phyloP scores from a whole-genome alignment of 2,797 vertebrate species.

The Enteromius afrohamiltoni region DNA sequence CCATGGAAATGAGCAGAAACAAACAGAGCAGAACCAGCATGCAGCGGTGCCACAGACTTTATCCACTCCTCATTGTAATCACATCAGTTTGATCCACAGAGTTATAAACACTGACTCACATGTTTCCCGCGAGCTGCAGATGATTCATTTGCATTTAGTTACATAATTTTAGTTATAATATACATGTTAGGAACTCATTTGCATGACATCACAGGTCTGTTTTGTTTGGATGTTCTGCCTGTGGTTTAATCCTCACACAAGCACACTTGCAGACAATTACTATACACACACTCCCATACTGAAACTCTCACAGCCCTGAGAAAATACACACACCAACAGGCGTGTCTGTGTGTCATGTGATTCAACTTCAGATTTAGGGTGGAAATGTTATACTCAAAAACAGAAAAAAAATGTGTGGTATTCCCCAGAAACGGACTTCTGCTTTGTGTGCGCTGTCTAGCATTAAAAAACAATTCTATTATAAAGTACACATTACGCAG shows the following conservation, averaged over 20 bases:
- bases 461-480: neutral
- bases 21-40: constrained; percentile 23
- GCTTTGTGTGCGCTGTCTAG: neutral
- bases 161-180: constrained; percentile 11
- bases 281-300: constrained; percentile 25
- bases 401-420: neutral
- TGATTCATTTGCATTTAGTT: constrained; percentile 41
- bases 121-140: neutral
- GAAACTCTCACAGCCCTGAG: constrained; percentile 18
- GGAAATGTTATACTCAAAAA: constrained; percentile 8
- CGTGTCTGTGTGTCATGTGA: constrained; percentile 12
- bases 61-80: neutral
- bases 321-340: neutral
- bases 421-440: neutral
- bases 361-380: constrained; percentile 36
- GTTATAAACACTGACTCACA: constrained; percentile 18
- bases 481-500: neutral
- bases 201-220: constrained; percentile 38
- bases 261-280: neutral
- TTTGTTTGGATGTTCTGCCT: constrained; percentile 3
- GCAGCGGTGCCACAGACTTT: neutral
- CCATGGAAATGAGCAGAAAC: constrained; percentile 46
- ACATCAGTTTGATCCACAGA: neutral
- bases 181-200: constrained; percentile 31
- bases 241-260: constrained; percentile 16